These are phyloP conservation scores for Temnothorax ravouxi DNA, from an alignment of 2,888 invertebrate genomes.

Conservation along the genomic window DNA sequence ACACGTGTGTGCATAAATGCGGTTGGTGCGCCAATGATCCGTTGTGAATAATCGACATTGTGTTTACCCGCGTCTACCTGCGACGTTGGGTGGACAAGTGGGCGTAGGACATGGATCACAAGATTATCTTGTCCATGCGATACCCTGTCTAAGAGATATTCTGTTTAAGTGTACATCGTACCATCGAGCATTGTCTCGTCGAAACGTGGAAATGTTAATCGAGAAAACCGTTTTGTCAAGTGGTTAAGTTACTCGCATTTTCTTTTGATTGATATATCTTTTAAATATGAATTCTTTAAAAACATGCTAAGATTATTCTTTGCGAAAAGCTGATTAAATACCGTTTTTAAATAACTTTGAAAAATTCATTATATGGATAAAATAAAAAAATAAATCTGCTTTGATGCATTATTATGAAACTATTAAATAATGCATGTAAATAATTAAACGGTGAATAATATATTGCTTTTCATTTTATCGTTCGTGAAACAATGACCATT, in stretches of 20 bases:
- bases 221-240: not conserved
- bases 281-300: not conserved
- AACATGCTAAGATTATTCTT: not conserved
- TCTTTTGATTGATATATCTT: not conserved
- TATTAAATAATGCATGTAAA: slow-evolving; percentile 26
- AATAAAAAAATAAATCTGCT: not conserved
- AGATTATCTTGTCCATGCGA: slow-evolving; percentile 61
- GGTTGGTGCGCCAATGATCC: slow-evolving; percentile 60
- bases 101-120: slow-evolving; percentile 68
- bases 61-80: slow-evolving; percentile 66
- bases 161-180: slow-evolving; percentile 41
- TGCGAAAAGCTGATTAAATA: not conserved
- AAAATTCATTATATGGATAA: not conserved
- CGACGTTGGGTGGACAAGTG: slow-evolving; percentile 67
- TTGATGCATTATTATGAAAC: not conserved
- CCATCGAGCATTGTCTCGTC: slow-evolving; percentile 57
- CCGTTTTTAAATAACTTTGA: not conserved
- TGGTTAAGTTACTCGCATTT: not conserved
- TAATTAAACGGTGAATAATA: slow-evolving; percentile 26
- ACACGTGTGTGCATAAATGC: slow-evolving; percentile 49
- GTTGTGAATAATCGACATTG: slow-evolving; percentile 71
- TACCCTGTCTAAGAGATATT: slow-evolving; percentile 30
- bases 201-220: slow-evolving; percentile 41
- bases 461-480: slow-evolving; percentile 50
- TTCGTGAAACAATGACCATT: slow-evolving; percentile 21